These are phyloP conservation scores for Thaleichthys pacificus DNA, from an alignment of 2,797 vertebrate species.

Conservation along the genomic window DNA sequence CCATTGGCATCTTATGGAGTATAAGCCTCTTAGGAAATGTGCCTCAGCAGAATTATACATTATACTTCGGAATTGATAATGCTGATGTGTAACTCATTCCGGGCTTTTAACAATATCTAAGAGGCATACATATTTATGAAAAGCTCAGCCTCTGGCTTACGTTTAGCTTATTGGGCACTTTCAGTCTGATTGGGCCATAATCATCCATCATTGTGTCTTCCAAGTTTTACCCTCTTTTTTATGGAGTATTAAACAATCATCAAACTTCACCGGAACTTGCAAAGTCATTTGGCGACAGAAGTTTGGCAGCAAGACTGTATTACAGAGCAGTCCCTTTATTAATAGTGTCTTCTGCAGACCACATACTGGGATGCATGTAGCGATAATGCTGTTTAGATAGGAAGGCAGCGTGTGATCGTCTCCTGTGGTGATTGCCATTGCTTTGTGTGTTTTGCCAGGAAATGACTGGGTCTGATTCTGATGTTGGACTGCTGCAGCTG, in stretches of 20 bases:
- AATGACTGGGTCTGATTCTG: not conserved
- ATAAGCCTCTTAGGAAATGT: conserved; percentile 54
- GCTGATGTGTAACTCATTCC: conserved; percentile 68
- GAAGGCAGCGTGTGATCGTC: not conserved
- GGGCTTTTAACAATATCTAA: conserved; percentile 64
- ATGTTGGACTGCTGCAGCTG: not conserved
- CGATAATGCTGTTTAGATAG: not conserved
- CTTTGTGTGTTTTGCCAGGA: not conserved
- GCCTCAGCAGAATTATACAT: conserved; percentile 55
- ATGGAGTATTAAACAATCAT: conserved; percentile 45
- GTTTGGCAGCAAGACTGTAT: not conserved
- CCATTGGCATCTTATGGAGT: conserved; percentile 56
- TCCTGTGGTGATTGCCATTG: not conserved
- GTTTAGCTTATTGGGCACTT: conserved; percentile 73
- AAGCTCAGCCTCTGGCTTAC: conserved; percentile 61
- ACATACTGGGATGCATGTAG: not conserved
- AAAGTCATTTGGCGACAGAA: conserved; percentile 13
- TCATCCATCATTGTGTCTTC: conserved; percentile 71
- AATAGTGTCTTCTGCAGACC: not conserved
- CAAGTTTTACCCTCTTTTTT: conserved; percentile 23
- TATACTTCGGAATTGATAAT: conserved; percentile 64
- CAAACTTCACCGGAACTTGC: conserved; percentile 49
- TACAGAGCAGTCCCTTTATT: not conserved
- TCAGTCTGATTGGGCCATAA: conserved; percentile 65
- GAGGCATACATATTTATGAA: conserved; percentile 77